These are phyloP conservation scores for Montipora foliosa DNA, from an alignment of 64 coral and sea anemone genomes.

Conservation along the genomic window DNA sequence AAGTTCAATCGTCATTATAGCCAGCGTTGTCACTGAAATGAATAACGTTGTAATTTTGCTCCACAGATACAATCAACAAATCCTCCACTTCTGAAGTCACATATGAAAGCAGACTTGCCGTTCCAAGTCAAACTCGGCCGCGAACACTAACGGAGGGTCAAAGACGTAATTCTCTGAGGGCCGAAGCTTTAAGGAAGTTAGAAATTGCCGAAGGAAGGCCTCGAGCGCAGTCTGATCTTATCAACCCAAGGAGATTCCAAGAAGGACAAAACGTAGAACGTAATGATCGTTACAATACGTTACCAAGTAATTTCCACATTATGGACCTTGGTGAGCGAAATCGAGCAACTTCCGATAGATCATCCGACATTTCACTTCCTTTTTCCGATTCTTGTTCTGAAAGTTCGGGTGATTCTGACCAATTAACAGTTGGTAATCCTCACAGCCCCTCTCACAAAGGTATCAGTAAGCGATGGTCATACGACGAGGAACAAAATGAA, in stretches of 20 bases:
- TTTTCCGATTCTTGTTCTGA: constrained; percentile 70
- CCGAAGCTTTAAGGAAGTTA: constrained; percentile 19
- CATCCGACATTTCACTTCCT: constrained; percentile 40
- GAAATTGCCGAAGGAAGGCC: constrained; percentile 35
- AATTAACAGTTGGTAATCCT: constrained; percentile 31
- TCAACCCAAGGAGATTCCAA: neutral
- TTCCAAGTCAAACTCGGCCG: constrained; percentile 16
- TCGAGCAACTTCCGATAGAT: constrained; percentile 29
- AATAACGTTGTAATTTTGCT: too few species aligned
- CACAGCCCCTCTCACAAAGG: constrained; percentile 2
- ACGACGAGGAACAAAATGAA: constrained; percentile 47
- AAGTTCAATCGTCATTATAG: too few species aligned
- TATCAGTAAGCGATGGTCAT: constrained; percentile 13
- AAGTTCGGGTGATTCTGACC: constrained; percentile 70
- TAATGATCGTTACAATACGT: constrained; percentile 3
- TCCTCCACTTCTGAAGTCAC: neutral
- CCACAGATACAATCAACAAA: neutral
- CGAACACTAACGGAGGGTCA: neutral
- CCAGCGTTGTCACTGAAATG: too few species aligned
- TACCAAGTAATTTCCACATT: constrained; percentile 19
- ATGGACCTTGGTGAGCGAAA: neutral
- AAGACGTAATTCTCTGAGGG: neutral
- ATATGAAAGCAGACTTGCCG: constrained; percentile 5
- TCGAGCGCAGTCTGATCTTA: constrained; percentile 11
- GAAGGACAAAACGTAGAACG: constrained; percentile 3